These are phyloP conservation scores for Tridacna gigas DNA, from an alignment of 2,888 invertebrate genomes.

Conservation along the genomic window DNA sequence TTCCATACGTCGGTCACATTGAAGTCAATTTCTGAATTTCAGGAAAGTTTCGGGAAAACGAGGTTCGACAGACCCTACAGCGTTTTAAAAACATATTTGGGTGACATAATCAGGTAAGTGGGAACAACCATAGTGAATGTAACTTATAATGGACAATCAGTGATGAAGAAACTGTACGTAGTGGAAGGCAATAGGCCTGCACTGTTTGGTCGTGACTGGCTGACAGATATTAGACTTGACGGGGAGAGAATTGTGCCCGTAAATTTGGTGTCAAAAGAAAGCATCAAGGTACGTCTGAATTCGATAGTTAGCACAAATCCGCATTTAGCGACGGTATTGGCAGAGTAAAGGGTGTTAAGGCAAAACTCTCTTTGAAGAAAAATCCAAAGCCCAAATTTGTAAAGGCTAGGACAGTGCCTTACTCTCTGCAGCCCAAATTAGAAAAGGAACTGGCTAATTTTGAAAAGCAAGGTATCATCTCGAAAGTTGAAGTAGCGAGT, in stretches of 20 bases:
- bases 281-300: neutral
- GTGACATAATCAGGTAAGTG: constrained; percentile 6
- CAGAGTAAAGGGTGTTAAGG: constrained; percentile 23
- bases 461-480: too few relatives aligned
- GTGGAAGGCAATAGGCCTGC: constrained; percentile 18
- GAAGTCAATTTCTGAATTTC: constrained; percentile 17
- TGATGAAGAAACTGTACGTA: constrained; percentile 7
- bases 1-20: constrained; percentile 25
- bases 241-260: constrained; percentile 2
- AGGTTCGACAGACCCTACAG: neutral
- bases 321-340: constrained; percentile 39
- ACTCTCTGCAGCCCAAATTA: too few relatives aligned
- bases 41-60: constrained; percentile 18
- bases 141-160: neutral
- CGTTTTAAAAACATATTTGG: constrained; percentile 29
- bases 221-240: neutral
- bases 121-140: constrained; percentile 15
- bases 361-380: neutral
- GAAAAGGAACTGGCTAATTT: too few relatives aligned
- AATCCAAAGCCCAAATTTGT: too few relatives aligned
- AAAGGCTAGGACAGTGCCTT: too few relatives aligned
- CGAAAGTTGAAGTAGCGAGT: too few relatives aligned
- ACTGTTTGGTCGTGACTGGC: constrained; percentile 30
- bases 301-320: neutral
- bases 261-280: neutral